Base-by-base conservation (phyloP, 2,888 invertebrate species). In the Carpatolechia fugitivella region DNA sequence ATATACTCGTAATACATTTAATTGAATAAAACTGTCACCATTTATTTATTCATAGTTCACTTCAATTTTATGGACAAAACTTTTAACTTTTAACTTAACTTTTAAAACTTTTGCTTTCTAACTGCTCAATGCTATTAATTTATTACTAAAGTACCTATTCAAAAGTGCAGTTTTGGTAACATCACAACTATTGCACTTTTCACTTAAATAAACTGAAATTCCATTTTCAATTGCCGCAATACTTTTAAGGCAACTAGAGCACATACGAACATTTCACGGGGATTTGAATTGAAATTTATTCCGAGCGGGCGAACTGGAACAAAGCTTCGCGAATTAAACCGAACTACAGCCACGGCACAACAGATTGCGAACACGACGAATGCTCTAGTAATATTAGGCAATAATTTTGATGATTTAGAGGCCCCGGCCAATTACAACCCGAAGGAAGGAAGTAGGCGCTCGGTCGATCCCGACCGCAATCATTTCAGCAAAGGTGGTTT, bases 381-480 rank as follows among this genome's bases (percentile, higher is more conserved):
- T 68, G 57, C 66, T 66, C 66, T 72, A 72, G 82, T 82, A 82
- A 82, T 84, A 87, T 84, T 80, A 85, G 82, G 85, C 78, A 88
- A 85, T 87, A 87, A 89, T 89, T 88, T 85, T 73, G 82, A 82
- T 88, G 89, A 89, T 90, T 89, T 88, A 90, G 76, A 71, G 69
- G 80, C 81, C 79, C 80, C 77, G 18, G 74, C 82, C 85, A 84
- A 88, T 90, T 90, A 87, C 86, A 83, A 80, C 85, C 82, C 85
- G 85, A 77, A 81, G 86, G 87, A 87, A 88, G 88, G 88, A 88
- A 87, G 77, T 80, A 68, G 78, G 78, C 70, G 79, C 83, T 50
- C 30, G 8, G 82, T 85, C 85, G 85, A 87, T 85, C 85, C 83
- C 70, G 47, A 77, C 85, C 84, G 78, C 85, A 82, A 85, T 86